Conservation (phyloP, 2,113 vertebrate genomes). For the Aix galericulata region DNA sequence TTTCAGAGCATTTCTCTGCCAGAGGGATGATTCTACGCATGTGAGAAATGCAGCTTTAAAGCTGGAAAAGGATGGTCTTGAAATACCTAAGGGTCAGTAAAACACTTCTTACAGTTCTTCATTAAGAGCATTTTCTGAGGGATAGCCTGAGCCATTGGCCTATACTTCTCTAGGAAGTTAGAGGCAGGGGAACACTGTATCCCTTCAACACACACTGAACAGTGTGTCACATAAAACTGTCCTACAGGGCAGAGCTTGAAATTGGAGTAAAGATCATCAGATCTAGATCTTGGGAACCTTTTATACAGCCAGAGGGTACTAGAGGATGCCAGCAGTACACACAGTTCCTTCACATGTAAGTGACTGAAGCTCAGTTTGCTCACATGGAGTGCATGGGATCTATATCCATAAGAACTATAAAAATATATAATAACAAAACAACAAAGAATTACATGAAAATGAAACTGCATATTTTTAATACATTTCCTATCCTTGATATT, state of each 20-base stretch:
- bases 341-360: background rate
- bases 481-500: background rate
- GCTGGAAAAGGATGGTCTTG: background rate
- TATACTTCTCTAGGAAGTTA: background rate
- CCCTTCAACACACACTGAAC: background rate
- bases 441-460: background rate
- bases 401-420: background rate
- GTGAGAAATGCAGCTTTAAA: background rate
- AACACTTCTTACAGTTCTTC: background rate
- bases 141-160: background rate
- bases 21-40: background rate
- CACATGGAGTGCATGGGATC: background rate
- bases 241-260: background rate
- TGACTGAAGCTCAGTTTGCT: background rate
- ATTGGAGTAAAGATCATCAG: background rate
- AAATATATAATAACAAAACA: background rate
- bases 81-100: background rate
- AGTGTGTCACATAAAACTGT: background rate
- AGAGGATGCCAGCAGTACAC: background rate
- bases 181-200: background rate
- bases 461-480: background rate
- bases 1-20: background rate
- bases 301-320: background rate
- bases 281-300: background rate
- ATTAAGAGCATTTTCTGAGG: background rate